Evolutionary conservation across 1,140 invertebrate genomes (phyloP).

Genomic region (Charaxes varanes): DNA sequence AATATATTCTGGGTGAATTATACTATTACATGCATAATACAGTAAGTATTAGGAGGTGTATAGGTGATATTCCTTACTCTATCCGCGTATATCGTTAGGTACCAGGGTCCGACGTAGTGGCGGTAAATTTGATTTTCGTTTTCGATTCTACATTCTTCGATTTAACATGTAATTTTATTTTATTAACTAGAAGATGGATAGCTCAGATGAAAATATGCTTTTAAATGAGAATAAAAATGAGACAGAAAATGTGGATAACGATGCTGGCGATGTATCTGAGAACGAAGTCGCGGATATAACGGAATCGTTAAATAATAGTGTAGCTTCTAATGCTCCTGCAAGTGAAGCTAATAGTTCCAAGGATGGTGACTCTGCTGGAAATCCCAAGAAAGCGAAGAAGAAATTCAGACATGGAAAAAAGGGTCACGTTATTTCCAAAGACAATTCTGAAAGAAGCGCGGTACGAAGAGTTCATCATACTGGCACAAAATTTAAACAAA

Average conservation of each 20-base stretch:
- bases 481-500: conserved; percentile 60
- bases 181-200: conserved; percentile 45
- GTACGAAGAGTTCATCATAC: conserved; percentile 55
- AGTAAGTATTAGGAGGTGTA: too few relatives aligned
- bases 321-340: conserved; percentile 44
- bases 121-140: too few relatives aligned
- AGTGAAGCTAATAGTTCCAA: conserved; percentile 44
- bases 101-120: too few relatives aligned
- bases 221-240: conserved; percentile 85
- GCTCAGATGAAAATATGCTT: conserved; percentile 72
- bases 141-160: too few relatives aligned
- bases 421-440: conserved; percentile 48
- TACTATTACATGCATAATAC: too few relatives aligned
- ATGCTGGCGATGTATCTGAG: conserved; percentile 44
- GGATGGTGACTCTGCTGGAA: conserved; percentile 37
- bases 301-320: conserved; percentile 60
- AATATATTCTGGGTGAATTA: too few relatives aligned
- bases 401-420: conserved; percentile 66
- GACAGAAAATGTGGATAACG: conserved; percentile 71
- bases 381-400: conserved; percentile 59
- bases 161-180: conserved; percentile 24
- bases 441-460: conserved; percentile 52
- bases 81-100: too few relatives aligned
- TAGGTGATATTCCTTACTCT: too few relatives aligned
- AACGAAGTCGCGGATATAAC: conserved; percentile 39